Evolutionary conservation across 37 sponge, comb jelly and placozoan species (phyloP), one percentile per base, ranked within the genome.

Genomic region (Axinella damicornis): DNA sequence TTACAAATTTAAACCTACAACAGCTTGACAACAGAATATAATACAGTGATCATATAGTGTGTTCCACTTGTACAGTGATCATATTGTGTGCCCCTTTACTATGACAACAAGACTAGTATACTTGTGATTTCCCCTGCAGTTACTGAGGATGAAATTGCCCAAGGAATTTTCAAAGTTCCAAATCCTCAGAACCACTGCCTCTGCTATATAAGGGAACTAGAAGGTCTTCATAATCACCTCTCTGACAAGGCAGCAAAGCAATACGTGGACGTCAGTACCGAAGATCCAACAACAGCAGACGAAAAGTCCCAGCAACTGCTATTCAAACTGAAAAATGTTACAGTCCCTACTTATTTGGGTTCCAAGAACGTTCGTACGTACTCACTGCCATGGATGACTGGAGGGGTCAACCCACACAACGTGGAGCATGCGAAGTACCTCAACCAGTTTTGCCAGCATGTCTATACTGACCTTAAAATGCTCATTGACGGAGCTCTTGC

Each of bases 131-230:
- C n/a, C n/a, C 46, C 37, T 76, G 16, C 46, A 92, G 93, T 92
- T 2, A 92, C 93, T 27, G 91, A 94, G 40, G 73, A 74, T 57
- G 95, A 94, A 65, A 83, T 94, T n/a, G 1, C 13, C 54, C 84
- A 91, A 28, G 95, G 95, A 64, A 71, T 94, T 17, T 58, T 91
- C 34, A 34, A 62, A 21, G 15, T 55, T 69, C n/a, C 32, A 17
- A 37, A 79, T 28, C 94, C 94, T 24, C 78, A 93, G 46, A 69
- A 85, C 1, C 80, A 81, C 59, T 93, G 94, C 56, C 83, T 88
- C 21, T 85, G 86, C 77, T 89, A 83, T 56, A 71, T 27, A 0
- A 72, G 90, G 13, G 28, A 67, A 36, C 21, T 93, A 25, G 33
- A 28, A 33, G 83, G 65, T 30, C 57, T 93, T 9, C 21, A 53